Evolutionary conservation across 1,140 invertebrate species (phyloP).

Genomic region (Drosophila rhopaloa): DNA sequence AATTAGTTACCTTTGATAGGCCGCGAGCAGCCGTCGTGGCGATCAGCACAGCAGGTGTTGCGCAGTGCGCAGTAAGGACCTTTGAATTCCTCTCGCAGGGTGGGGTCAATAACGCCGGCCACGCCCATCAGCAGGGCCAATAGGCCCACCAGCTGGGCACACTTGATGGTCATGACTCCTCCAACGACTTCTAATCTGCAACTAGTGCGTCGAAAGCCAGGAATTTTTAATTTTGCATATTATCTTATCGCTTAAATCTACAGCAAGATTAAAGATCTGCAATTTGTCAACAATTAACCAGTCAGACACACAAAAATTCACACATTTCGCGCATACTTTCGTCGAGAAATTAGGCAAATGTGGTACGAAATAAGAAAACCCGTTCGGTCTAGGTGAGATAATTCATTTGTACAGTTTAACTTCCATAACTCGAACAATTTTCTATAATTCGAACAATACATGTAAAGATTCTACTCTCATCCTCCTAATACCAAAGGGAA

Average conservation of each 20-base stretch:
- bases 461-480: too few relatives aligned
- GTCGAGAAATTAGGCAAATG: slow-evolving; percentile 35
- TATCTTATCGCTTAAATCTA: slow-evolving; percentile 10
- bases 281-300: slow-evolving; percentile 62
- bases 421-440: too few relatives aligned
- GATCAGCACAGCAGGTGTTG: slow-evolving; percentile 88
- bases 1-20: slow-evolving; percentile 87
- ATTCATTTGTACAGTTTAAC: slow-evolving; percentile 23
- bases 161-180: slow-evolving; percentile 42
- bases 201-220: background rate
- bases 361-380: slow-evolving; percentile 16
- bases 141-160: slow-evolving; percentile 46
- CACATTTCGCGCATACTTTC: slow-evolving; percentile 42
- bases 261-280: slow-evolving; percentile 46
- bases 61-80: slow-evolving; percentile 76
- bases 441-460: too few relatives aligned
- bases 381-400: slow-evolving; percentile 15
- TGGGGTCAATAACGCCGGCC: slow-evolving; percentile 64
- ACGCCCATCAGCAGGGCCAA: slow-evolving; percentile 43
- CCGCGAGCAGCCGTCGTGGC: slow-evolving; percentile 90
- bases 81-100: slow-evolving; percentile 68
- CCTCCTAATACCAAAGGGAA: too few relatives aligned
- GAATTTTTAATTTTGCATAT: background rate
- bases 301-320: slow-evolving; percentile 6
- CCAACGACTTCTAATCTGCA: slow-evolving; percentile 21